Conservation (phyloP, 2,888 invertebrate genomes). For the Meliscaeva auricollis region DNA sequence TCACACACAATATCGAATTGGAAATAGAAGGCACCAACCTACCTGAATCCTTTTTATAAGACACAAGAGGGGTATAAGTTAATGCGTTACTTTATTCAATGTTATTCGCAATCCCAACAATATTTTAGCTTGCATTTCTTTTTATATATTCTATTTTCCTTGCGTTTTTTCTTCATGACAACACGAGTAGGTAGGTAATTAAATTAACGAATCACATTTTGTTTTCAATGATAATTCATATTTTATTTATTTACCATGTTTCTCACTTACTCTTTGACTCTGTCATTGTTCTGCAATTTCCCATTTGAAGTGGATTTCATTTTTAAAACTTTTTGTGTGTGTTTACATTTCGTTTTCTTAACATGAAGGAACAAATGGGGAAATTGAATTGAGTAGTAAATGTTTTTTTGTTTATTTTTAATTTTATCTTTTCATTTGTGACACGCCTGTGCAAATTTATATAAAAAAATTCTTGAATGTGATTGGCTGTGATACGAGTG, state of each 20-base stretch:
- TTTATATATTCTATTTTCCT: conserved; percentile 14
- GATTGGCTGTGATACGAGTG: conserved; percentile 52
- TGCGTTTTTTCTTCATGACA: not conserved
- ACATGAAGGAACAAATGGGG: conserved; percentile 20
- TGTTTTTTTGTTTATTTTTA: conserved; percentile 3
- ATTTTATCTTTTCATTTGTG: conserved; percentile 25
- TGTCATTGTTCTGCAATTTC: conserved; percentile 55
- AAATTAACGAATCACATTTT: conserved; percentile 70
- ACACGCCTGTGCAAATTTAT: conserved; percentile 58
- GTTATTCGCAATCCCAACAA: not conserved
- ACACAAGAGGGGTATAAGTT: not conserved
- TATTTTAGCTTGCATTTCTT: conserved; percentile 23
- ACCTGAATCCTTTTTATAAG: no score
- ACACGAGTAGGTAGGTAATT: no score
- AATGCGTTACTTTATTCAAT: not conserved
- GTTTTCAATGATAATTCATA: conserved; percentile 34
- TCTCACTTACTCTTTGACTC: conserved; percentile 33
- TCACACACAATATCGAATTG: conserved; percentile 13
- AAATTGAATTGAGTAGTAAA: conserved; percentile 40
- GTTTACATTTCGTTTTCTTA: conserved; percentile 57
- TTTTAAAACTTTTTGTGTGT: conserved; percentile 56
- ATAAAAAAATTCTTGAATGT: not conserved
- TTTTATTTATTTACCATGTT: conserved; percentile 43
- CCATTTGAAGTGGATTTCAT: conserved; percentile 57
- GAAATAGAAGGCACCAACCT: no score